Evolutionary conservation across 2,888 invertebrate genomes (phyloP), one percentile per base, ranked within the genome.

Genomic region (Hermaeophaga mercurialis): DNA sequence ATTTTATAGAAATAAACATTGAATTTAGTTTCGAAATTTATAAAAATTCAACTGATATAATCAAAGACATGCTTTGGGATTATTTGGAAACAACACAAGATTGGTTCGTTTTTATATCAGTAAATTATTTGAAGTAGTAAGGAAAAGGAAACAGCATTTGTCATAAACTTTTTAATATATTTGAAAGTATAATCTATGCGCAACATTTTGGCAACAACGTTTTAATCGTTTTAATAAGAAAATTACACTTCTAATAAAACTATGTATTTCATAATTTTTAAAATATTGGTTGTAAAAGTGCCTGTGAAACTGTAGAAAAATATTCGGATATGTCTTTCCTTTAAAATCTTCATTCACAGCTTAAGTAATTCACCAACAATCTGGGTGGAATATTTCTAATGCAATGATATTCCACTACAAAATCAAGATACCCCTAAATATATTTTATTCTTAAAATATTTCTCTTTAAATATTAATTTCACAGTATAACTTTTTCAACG

Each of bases 171-270:
- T 44, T 44, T 28, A 28, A 18, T 44, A 31, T 9, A 8, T 28
- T 31, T 31, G 31, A 31, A 31, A 41, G 17, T 46, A 33, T 33
- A 46, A 11, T 46, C 36, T 47, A 47, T 36, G 33, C 19, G 36
- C 47, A 47, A 47, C 36, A 47, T 24, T 44, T 47, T 45, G 47
- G 47, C 47, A 47, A 47, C 41, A 41, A 39, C 34, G 34, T 46
- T 34, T 34, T 22, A 19, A 19, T 46, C 33, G 34, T 46, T 19
- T 46, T 14, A 17, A 18, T 39, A 39, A 11, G 39, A 39, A 39
- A 39, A 28, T 28, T 28, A 7, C 11, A 17, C 2, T 18, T 14
- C 19, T 39, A 39, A 18, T 39, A 28, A 28, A 28, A 28, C 28
- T 28, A 28, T 28, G 28, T 28, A 28, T 28, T 28, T n/a, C n/a